Percentiles rank a stretch among this genome's conserved stretches.
phyloP scores from a whole-genome alignment of 2,797 vertebrate species.

The Megalops cyprinoides region DNA sequence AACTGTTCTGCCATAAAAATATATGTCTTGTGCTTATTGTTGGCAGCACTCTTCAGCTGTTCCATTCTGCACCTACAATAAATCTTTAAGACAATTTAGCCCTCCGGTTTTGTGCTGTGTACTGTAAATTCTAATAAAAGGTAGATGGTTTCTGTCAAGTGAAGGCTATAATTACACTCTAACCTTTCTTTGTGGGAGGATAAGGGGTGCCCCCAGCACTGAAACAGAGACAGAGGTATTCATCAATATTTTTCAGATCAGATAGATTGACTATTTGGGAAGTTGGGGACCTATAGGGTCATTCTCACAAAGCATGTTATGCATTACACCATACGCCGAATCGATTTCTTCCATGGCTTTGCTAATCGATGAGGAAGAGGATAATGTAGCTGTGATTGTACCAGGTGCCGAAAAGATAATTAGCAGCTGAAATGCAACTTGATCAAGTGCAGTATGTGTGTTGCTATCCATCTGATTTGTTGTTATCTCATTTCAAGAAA shows the following conservation, averaged over 20 bases:
- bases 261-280: constrained; percentile 52
- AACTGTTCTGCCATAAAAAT: too few relatives aligned
- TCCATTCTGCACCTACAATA: constrained; percentile 68
- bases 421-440: neutral
- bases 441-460: too few relatives aligned
- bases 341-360: constrained; percentile 22
- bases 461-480: too few relatives aligned
- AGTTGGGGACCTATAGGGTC: constrained; percentile 43
- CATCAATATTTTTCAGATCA: constrained; percentile 66
- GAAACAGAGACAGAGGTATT: constrained; percentile 59
- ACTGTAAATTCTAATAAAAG: constrained; percentile 77
- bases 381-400: neutral
- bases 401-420: neutral
- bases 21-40: too few relatives aligned
- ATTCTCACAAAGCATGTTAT: neutral
- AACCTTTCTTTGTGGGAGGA: constrained; percentile 70
- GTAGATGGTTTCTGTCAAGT: constrained; percentile 80
- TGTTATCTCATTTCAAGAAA: neutral
- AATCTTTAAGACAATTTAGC: constrained; percentile 73
- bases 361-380: constrained; percentile 1
- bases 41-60: constrained; percentile 44
- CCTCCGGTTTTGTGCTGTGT: constrained; percentile 68
- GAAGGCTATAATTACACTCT: constrained; percentile 76
- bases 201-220: constrained; percentile 61
- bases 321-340: neutral